These are phyloP conservation scores for Saccostrea glomerata DNA, from an alignment of 1,140 invertebrate species.

Conservation along the genomic window DNA sequence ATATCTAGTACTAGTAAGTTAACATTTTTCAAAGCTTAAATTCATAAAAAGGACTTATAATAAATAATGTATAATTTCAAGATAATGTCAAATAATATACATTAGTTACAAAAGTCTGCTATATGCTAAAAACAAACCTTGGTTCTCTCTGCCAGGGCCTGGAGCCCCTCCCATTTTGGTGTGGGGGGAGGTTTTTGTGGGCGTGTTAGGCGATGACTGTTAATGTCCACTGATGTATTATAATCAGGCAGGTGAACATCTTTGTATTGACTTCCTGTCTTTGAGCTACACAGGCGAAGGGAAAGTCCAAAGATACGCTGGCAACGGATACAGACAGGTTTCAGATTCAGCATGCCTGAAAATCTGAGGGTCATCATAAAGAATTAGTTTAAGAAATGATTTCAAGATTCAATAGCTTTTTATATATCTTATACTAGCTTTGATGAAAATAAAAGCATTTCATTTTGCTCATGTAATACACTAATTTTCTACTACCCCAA, in stretches of 20 bases:
- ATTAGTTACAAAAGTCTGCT: too few species aligned
- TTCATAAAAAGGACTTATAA: too few species aligned
- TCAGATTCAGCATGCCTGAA: not conserved
- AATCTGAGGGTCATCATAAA: not conserved
- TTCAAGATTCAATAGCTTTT: too few species aligned
- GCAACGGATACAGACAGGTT: not conserved
- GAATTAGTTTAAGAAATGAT: too few species aligned
- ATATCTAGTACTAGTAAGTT: too few species aligned
- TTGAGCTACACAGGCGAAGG: not conserved
- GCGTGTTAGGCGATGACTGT: constrained; percentile 60
- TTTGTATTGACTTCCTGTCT: not conserved
- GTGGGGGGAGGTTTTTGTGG: constrained; percentile 43
- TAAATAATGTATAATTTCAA: too few species aligned
- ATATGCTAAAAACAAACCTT: constrained; percentile 48
- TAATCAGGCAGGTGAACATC: constrained; percentile 61
- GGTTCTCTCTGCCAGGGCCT: constrained; percentile 60
- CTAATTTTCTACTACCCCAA: too few species aligned
- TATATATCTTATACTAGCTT: too few species aligned
- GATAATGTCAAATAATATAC: too few species aligned
- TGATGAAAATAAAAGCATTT: too few species aligned
- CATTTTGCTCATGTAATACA: too few species aligned
- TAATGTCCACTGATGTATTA: constrained; percentile 63
- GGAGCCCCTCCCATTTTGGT: constrained; percentile 61
- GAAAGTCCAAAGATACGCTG: not conserved
- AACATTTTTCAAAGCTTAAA: too few species aligned